Evolutionary conservation across 37 sponge, comb jelly and placozoan genomes (phyloP).

Genomic region (Halisarca cf. caerulea): DNA sequence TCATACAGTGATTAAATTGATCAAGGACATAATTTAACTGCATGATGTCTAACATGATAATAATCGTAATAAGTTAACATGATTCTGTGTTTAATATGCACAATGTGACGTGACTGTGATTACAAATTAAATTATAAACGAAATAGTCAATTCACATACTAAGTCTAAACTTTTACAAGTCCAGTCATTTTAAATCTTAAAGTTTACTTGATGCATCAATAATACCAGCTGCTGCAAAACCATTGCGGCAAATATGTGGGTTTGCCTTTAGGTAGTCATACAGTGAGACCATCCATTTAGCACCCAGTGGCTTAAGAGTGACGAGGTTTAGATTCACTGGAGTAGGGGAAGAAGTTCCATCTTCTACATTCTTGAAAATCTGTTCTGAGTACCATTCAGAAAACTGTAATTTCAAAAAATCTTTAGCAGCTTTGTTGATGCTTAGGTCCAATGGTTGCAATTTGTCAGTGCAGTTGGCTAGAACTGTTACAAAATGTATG

Average conservation of each 20-base stretch:
- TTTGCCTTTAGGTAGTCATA: neutral
- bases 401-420: conserved; percentile 5
- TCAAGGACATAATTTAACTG: too few relatives aligned
- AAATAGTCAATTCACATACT: too few relatives aligned
- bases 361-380: neutral
- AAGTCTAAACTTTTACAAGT: too few relatives aligned
- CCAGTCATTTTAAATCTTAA: too few relatives aligned
- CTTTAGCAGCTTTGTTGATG: conserved; percentile 14
- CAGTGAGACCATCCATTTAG: neutral
- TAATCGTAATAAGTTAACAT: too few relatives aligned
- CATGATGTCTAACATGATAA: too few relatives aligned
- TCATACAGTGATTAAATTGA: too few relatives aligned
- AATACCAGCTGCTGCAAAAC: neutral
- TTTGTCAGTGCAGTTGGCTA: conserved; percentile 16
- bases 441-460: conserved; percentile 25
- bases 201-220: neutral
- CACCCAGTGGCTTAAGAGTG: neutral
- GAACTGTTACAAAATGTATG: neutral
- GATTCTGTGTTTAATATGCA: too few relatives aligned
- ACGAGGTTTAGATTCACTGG: neutral
- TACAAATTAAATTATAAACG: too few relatives aligned
- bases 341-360: neutral
- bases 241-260: neutral
- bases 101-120: too few relatives aligned
- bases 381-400: conserved; percentile 19